Evolutionary conservation across 1,140 invertebrate species (phyloP).

Genomic region (Hetaerina americana): DNA sequence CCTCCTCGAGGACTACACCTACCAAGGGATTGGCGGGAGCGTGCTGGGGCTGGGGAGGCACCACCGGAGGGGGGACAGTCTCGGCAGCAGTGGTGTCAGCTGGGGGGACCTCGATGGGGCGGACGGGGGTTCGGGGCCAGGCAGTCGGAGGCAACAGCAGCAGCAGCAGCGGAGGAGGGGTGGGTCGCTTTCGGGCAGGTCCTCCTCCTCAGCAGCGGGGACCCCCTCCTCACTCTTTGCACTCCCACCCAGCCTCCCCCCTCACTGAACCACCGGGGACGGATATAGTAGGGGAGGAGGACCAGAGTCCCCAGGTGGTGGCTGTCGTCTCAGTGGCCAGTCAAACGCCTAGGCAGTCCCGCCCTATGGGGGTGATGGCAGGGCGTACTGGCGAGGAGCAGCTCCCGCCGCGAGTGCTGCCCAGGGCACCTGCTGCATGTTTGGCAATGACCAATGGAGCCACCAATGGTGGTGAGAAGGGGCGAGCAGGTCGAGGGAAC

Average conservation of each 20-base stretch:
- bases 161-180: background rate
- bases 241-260: background rate
- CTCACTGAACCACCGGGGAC: background rate
- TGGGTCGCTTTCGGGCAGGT: background rate
- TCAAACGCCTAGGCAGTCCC: background rate
- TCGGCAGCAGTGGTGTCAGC: background rate
- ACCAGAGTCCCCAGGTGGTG: background rate
- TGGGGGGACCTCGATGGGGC: background rate
- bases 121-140: background rate
- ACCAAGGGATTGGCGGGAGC: background rate
- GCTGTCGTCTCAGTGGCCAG: background rate
- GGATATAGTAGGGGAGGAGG: background rate
- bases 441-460: background rate
- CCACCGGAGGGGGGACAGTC: background rate
- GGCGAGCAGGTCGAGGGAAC: background rate
- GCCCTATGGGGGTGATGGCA: background rate
- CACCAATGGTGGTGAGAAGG: background rate
- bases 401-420: background rate
- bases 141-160: background rate
- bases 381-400: background rate
- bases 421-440: background rate
- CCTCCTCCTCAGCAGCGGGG: background rate
- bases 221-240: background rate
- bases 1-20: conserved; percentile 11
- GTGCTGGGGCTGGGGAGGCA: background rate